A percentile compares a stretch with the other conserved stretches of the same genome.
These are phyloP conservation scores for Salvelinus namaycush DNA, from an alignment of 2,113 vertebrate species.

Conservation along the genomic window DNA sequence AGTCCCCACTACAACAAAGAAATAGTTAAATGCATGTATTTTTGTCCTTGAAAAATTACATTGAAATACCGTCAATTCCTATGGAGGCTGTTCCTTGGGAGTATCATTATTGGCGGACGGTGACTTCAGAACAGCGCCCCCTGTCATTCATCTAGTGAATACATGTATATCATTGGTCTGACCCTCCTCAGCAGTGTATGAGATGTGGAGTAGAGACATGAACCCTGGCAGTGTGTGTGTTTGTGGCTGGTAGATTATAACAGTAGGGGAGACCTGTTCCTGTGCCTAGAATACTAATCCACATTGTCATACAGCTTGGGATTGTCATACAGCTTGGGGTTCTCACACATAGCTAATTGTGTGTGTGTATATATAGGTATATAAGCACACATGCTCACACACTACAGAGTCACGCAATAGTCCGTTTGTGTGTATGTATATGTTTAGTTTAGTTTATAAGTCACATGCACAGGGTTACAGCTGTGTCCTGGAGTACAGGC, in stretches of 20 bases:
- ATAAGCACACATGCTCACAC: not conserved
- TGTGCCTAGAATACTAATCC: conserved; percentile 72
- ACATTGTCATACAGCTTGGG: conserved; percentile 49
- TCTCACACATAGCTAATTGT: no score
- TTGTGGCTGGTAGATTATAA: conserved; percentile 63
- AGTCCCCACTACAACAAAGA: no score
- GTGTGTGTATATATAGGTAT: no score
- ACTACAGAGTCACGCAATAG: conserved; percentile 40
- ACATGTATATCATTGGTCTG: not conserved
- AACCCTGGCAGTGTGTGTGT: conserved; percentile 2
- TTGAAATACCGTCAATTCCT: no score
- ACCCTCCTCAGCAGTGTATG: not conserved
- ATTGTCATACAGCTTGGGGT: conserved; percentile 41
- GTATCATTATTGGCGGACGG: no score
- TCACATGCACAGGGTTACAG: no score
- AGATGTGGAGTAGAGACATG: not conserved
- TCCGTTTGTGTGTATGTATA: conserved; percentile 28
- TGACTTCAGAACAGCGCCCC: no score
- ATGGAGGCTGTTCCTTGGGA: no score
- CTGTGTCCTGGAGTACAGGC: no score
- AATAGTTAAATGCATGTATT: no score
- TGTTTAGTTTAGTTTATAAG: not conserved
- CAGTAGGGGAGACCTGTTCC: conserved; percentile 55
- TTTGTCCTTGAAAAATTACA: no score
- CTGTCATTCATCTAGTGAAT: no score